Percentiles rank a stretch among this genome's conserved stretches.
Evolutionary conservation across 2,888 invertebrate species (phyloP).

Genomic region (Arge pagana): DNA sequence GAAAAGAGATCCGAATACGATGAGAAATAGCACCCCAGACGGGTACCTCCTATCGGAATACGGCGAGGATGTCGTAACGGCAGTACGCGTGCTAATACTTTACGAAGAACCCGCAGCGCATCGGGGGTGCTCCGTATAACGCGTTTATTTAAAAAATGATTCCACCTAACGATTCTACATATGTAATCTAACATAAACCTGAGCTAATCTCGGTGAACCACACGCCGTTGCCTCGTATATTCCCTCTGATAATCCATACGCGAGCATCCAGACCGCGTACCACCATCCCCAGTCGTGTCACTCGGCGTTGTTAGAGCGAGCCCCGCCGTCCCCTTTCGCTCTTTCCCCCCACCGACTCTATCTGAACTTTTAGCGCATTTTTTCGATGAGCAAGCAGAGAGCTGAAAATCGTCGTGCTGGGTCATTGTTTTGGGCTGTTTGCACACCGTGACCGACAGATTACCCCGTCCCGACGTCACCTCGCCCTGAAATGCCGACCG

Average conservation of each 20-base stretch:
- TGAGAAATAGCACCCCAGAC: no score
- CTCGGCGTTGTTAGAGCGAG: constrained; percentile 32
- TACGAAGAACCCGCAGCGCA: neutral
- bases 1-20: no score
- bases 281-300: constrained; percentile 27
- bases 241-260: constrained; percentile 35
- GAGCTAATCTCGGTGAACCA: constrained; percentile 53
- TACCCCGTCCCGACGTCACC: neutral
- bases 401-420: constrained; percentile 44
- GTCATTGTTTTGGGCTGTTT: constrained; percentile 30
- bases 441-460: constrained; percentile 24
- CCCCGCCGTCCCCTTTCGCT: constrained; percentile 23
- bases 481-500: neutral
- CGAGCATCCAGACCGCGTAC: constrained; percentile 23
- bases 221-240: constrained; percentile 44
- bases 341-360: constrained; percentile 14
- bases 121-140: constrained; percentile 9
- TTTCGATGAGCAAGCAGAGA: constrained; percentile 34
- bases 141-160: constrained; percentile 56
- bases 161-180: constrained; percentile 58
- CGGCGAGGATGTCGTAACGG: neutral
- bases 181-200: constrained; percentile 56
- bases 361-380: constrained; percentile 28
- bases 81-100: constrained; percentile 4
- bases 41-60: no score